Base-by-base conservation (phyloP, 2,888 invertebrate species). In the Cryptus viduatorius region DNA sequence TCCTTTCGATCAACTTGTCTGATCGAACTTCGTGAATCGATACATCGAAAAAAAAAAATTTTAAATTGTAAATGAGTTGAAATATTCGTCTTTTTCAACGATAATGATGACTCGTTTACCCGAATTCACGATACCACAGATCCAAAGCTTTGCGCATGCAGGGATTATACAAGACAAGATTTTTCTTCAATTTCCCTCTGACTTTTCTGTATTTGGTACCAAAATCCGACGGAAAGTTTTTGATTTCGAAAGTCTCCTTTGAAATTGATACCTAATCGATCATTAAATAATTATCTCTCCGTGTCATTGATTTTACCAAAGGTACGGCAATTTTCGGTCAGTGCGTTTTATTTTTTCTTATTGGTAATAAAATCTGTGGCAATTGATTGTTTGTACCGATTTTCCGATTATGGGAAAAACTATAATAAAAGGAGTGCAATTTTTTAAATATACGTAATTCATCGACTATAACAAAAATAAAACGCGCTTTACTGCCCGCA, bases 41-140 rank as follows among this genome's bases (percentile, higher is more conserved):
- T 24, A 19, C 3, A 42, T 24, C 3, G 3, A 24, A 64, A 64
- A 75, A 78, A 65, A 64, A 48, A 29, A 14, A 37, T 24, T 37
- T 46, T 24, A 8, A 56, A 46, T 31, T 16, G 19, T 7, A 19
- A 29, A 3, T 37, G 29, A 19, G 19, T 3, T 53, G 8, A 10
- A 8, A 16, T 7, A 19, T 7, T 8, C 37, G 8, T 19, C 10
- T n/a, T 53, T 19, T 53, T 5, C 8, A 2, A 19, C 12, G 10
- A 10, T 24, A 37, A 37, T 8, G 19, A 19, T 56, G 8, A 16
- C 19, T 56, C 10, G 8, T 94, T 88, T 94, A 95, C 96, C 96
- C 96, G 92, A 97, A 98, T 88, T 96, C 96, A 71, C 95, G 95
- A 94, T 96, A 96, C 98, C 98, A 98, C 73, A 98, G 95, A 90